Base-by-base conservation (phyloP, 2,888 invertebrate species). In the Diarsia mendica region DNA sequence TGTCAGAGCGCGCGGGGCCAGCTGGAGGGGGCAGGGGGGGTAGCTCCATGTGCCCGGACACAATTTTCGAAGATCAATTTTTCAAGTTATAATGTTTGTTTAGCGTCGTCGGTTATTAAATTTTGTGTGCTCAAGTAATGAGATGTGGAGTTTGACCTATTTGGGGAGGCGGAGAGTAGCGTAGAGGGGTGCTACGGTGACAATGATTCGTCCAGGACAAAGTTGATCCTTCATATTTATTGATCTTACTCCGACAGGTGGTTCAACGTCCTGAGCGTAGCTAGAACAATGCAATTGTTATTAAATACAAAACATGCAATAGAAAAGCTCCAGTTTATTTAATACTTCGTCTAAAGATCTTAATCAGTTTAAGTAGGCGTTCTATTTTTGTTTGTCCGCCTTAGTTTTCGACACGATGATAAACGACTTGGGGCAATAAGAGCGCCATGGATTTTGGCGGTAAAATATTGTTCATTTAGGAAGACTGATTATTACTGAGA, bases 21-120 rank as follows among this genome's bases (percentile, higher is more conserved):
- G 53, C n/a, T n/a, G 53, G 53, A n/a, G 44, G n/a, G 63, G 63
- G 63, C 3, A 39, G 39, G 61, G 92, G 80, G 87, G 87, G 89
- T 88, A 89, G 90, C 69, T 81, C 90, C 94, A 94, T 94, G 94
- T 94, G 94, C 94, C 94, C 91, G 91, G 91, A 79, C 79, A 74
- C 83, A 85, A 87, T 88, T 89, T 87, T 79, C 85, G 75, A 87
- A 89, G 89, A 92, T 91, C 89, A 92, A 89, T 93, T 93, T 92
- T 92, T 90, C 87, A 87, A 90, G 53, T 82, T 80, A 79, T 85
- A 86, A 87, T 86, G 87, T 90, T 92, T 91, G 88, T 89, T 90
- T 87, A 79, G 83, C 83, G 67, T 74, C 83, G 77, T n/a, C n/a
- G n/a, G n/a, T 82, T 84, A 86, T 85, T 85, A 88, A 89, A 90